These are phyloP conservation scores for Nephrotoma guestfalica DNA, from an alignment of 2,888 invertebrate genomes.

Conservation along the genomic window DNA sequence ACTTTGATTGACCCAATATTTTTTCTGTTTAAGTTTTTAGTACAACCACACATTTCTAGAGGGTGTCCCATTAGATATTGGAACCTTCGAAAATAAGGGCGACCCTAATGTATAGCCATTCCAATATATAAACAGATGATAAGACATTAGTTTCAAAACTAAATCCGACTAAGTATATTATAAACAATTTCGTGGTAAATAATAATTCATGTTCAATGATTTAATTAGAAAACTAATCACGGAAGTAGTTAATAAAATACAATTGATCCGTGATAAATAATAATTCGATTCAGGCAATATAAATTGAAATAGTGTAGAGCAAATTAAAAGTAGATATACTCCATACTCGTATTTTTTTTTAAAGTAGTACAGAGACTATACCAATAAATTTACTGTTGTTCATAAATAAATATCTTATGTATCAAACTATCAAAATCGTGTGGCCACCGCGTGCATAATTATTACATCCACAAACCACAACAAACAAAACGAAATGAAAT, in stretches of 20 bases:
- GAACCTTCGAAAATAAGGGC: too few relatives aligned
- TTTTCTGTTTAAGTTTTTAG: too few relatives aligned
- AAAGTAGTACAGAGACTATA: background rate
- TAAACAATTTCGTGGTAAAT: background rate
- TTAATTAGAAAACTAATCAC: background rate
- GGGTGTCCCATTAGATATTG: too few relatives aligned
- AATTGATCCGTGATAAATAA: background rate
- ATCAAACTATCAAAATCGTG: background rate
- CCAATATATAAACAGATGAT: too few relatives aligned
- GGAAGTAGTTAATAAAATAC: background rate
- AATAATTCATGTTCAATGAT: background rate
- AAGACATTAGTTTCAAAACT: too few relatives aligned
- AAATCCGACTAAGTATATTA: background rate
- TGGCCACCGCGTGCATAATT: background rate
- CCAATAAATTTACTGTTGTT: background rate
- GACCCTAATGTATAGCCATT: too few relatives aligned
- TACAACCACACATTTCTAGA: too few relatives aligned
- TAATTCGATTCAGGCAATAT: background rate
- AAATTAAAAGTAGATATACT: background rate
- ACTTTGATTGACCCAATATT: too few relatives aligned
- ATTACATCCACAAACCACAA: background rate
- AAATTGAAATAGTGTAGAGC: background rate
- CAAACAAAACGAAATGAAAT: background rate
- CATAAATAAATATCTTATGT: background rate
- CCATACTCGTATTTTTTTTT: background rate